Evolutionary conservation across 2,888 invertebrate genomes (phyloP).

Genomic region (Limnephilus rhombicus): DNA sequence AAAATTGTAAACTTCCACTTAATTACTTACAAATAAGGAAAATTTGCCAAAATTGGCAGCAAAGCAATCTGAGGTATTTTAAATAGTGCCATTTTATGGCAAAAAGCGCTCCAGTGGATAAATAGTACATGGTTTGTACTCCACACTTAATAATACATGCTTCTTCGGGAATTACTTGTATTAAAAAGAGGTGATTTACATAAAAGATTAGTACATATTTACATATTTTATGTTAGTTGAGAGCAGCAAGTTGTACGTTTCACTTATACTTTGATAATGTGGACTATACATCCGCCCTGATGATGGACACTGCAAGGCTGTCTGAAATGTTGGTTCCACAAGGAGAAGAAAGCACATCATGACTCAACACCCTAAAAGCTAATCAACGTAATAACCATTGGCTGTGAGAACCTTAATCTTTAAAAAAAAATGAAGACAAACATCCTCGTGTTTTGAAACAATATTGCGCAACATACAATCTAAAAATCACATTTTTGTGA

Average conservation of each 20-base stretch:
- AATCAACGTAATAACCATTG: neutral
- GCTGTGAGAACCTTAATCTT: neutral
- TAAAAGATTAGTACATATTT: neutral
- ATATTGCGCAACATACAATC: no score
- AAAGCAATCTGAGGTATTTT: no score
- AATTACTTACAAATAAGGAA: no score
- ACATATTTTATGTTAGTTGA: no score
- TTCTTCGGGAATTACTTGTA: neutral
- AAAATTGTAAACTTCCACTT: no score
- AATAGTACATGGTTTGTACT: neutral
- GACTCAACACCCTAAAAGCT: neutral
- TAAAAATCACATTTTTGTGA: no score
- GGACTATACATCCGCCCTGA: no score
- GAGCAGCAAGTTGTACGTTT: no score
- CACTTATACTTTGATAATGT: no score
- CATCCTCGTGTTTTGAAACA: neutral
- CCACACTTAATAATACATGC: neutral
- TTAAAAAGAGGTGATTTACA: neutral
- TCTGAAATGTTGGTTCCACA: neutral
- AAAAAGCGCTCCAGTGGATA: no score
- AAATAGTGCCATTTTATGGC: no score
- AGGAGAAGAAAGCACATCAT: neutral
- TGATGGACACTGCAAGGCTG: neutral
- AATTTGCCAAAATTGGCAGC: no score
- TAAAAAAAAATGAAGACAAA: neutral